A percentile compares a stretch with the other conserved stretches of the same genome.
phyloP scores from a whole-genome alignment of 2,888 invertebrate genomes.

The Athetis lepigone region DNA sequence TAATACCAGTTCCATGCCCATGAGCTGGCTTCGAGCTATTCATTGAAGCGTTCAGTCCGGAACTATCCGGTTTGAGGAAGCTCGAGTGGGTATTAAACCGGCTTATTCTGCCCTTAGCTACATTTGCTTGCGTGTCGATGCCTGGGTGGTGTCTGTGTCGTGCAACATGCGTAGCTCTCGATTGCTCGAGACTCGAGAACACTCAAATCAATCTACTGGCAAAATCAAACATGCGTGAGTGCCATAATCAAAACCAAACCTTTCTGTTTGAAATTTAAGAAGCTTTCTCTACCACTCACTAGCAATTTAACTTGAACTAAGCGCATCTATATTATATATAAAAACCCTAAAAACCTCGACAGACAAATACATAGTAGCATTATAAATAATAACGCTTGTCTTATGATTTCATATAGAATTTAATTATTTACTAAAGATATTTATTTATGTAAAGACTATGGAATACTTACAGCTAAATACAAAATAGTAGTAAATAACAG shows the following conservation, averaged over 20 bases:
- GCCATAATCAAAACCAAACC: not conserved
- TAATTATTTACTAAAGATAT: too few species aligned
- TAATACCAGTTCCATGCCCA: slow-evolving; percentile 65
- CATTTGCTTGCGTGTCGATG: slow-evolving; percentile 69
- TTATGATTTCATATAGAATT: too few species aligned
- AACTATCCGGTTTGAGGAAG: slow-evolving; percentile 80
- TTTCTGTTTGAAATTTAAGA: slow-evolving; percentile 5
- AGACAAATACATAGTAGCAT: too few species aligned
- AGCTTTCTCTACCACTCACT: slow-evolving; percentile 8
- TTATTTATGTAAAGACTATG: too few species aligned
- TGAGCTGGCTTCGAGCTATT: slow-evolving; percentile 64
- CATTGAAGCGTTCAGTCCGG: slow-evolving; percentile 69
- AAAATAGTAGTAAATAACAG: too few species aligned
- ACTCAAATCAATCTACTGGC: slow-evolving; percentile 19
- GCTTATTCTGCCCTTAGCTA: slow-evolving; percentile 75
- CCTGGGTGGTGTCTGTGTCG: too few species aligned
- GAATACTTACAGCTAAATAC: too few species aligned
- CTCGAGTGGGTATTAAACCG: slow-evolving; percentile 74
- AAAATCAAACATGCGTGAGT: slow-evolving; percentile 12
- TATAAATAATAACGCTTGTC: too few species aligned
- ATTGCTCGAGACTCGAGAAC: slow-evolving; percentile 18
- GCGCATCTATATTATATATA: too few species aligned
- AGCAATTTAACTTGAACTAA: not conserved
- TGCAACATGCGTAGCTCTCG: slow-evolving; percentile 39
- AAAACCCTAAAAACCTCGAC: too few species aligned